Evolutionary conservation across 2,888 invertebrate genomes (phyloP).

Genomic region (Meliscaeva auricollis): DNA sequence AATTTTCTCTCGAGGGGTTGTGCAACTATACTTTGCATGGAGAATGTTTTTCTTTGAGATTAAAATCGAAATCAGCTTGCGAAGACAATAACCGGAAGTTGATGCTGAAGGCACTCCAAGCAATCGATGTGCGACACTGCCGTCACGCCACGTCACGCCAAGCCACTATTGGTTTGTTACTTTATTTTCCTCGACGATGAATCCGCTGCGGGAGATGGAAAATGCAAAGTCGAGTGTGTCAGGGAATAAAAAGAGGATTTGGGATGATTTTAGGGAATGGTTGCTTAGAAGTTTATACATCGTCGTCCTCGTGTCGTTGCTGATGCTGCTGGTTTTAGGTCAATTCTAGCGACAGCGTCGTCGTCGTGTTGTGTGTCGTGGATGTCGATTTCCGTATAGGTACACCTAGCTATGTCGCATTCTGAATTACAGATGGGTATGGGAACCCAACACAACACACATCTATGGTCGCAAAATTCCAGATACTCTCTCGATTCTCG

Average conservation of each 20-base stretch:
- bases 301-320: background rate
- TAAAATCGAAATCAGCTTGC: slow-evolving; percentile 70
- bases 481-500: slow-evolving; percentile 34
- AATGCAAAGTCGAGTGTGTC: slow-evolving; percentile 5
- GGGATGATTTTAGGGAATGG: background rate
- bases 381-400: slow-evolving; percentile 6
- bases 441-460: slow-evolving; percentile 31
- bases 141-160: background rate
- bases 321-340: background rate
- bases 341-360: background rate
- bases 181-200: slow-evolving; percentile 35
- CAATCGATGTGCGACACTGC: slow-evolving; percentile 41
- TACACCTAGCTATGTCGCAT: background rate
- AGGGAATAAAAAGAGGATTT: background rate
- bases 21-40: slow-evolving; percentile 13
- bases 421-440: slow-evolving; percentile 4
- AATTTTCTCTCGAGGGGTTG: slow-evolving; percentile 13
- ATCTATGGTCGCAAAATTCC: slow-evolving; percentile 43
- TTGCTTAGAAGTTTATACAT: background rate
- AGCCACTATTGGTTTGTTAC: slow-evolving; percentile 1
- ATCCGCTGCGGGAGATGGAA: background rate
- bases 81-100: slow-evolving; percentile 68
- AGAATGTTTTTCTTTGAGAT: slow-evolving; percentile 57
- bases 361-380: background rate
- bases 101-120: slow-evolving; percentile 36